phyloP scores from a whole-genome alignment of 23 tunicate species.

The Phallusia fumigata region DNA sequence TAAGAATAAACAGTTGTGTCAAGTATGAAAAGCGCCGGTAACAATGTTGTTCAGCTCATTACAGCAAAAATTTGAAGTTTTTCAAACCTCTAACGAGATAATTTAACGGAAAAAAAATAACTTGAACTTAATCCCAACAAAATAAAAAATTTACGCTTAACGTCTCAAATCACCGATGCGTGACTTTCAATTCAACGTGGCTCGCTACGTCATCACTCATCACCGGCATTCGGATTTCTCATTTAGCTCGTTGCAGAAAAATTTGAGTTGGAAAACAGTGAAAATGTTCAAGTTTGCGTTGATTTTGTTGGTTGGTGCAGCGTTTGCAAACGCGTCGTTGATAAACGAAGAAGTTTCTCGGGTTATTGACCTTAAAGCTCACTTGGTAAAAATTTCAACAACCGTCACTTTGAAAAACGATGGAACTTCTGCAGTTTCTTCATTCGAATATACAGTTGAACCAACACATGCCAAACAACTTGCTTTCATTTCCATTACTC shows the following conservation, averaged over 20 bases:
- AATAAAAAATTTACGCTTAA: background rate
- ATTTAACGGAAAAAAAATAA: too few species aligned
- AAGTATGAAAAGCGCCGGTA: too few species aligned
- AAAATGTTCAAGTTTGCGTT: background rate
- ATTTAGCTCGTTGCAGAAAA: background rate
- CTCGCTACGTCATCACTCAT: conserved; percentile 2
- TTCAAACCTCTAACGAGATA: too few species aligned
- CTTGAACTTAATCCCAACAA: too few species aligned
- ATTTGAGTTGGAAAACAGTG: background rate
- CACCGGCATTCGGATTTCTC: background rate
- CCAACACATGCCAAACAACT: conserved; percentile 68
- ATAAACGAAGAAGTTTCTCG: conserved; percentile 87
- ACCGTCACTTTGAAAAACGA: conserved; percentile 64
- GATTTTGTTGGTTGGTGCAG: background rate
- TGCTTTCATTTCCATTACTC: conserved; percentile 41
- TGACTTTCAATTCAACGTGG: conserved; percentile 5
- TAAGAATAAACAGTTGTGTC: too few species aligned
- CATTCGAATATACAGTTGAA: conserved; percentile 55
- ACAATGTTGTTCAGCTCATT: too few species aligned
- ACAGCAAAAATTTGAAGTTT: too few species aligned
- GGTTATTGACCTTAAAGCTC: conserved; percentile 71
- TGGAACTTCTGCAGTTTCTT: conserved; percentile 38
- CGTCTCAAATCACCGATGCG: background rate
- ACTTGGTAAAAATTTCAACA: conserved; percentile 73
- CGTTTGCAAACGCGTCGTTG: conserved; percentile 41